Percentiles rank a stretch among this genome's conserved stretches.
These are phyloP conservation scores for Alethe diademata DNA, from an alignment of 2,113 vertebrate species.

Conservation along the genomic window DNA sequence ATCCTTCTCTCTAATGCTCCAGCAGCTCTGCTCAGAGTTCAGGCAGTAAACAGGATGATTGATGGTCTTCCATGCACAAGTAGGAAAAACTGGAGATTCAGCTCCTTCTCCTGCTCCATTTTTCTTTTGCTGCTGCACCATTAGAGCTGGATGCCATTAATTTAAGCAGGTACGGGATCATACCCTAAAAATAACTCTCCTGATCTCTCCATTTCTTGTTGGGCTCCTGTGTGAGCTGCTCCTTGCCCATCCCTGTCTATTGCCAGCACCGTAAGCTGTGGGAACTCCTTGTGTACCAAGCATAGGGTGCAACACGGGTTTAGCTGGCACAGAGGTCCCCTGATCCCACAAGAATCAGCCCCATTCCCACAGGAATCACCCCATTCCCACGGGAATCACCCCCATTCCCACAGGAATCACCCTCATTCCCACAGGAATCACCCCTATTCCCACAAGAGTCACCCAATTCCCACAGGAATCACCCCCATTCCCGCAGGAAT, in stretches of 20 bases:
- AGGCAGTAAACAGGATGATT: slow-evolving; percentile 32
- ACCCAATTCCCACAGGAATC: neutral
- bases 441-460: neutral
- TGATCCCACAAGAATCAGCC: fast-evolving
- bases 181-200: slow-evolving; percentile 44
- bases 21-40: neutral
- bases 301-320: fast-evolving
- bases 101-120: slow-evolving; percentile 41
- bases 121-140: slow-evolving; percentile 41
- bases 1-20: slow-evolving; percentile 5
- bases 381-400: neutral
- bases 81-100: slow-evolving; percentile 61
- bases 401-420: neutral
- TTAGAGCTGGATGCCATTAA: slow-evolving; percentile 50
- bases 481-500: fast-evolving
- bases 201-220: slow-evolving; percentile 29
- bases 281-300: fast-evolving
- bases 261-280: fast-evolving
- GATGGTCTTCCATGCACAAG: neutral
- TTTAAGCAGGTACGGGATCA: slow-evolving; percentile 42
- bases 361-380: neutral
- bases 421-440: too few species aligned
- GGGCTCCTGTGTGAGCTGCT: fast-evolving
- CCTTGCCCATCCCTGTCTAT: fast-evolving
- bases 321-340: neutral